Percentiles rank a stretch among this genome's conserved stretches.
Evolutionary conservation across 2,888 invertebrate genomes (phyloP).

Genomic region (Idaea dimidiata): DNA sequence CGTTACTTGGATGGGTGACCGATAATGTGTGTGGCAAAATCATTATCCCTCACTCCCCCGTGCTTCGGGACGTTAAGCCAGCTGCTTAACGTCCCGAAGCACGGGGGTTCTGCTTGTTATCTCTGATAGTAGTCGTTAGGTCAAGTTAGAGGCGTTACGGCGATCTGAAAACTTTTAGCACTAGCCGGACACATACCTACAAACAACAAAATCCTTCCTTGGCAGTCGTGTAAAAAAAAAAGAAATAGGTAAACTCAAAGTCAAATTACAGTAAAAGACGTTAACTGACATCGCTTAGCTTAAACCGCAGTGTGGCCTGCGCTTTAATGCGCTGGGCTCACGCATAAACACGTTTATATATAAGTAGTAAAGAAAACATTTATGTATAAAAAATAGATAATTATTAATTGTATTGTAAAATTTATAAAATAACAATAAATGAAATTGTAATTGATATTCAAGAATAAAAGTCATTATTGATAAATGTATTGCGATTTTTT

Average conservation of each 20-base stretch:
- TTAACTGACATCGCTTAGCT: background rate
- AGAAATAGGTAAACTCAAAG: background rate
- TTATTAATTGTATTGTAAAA: conserved; percentile 46
- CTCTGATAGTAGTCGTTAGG: too few relatives aligned
- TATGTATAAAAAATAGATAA: conserved; percentile 38
- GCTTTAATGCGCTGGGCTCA: conserved; percentile 28
- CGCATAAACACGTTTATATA: conserved; percentile 51
- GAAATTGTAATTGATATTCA: conserved; percentile 72
- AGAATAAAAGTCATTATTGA: conserved; percentile 69
- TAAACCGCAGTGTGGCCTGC: background rate
- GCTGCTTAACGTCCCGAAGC: too few relatives aligned
- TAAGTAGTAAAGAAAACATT: conserved; percentile 32
- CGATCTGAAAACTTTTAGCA: too few relatives aligned
- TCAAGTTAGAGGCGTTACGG: too few relatives aligned
- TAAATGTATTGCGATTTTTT: conserved; percentile 59
- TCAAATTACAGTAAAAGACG: background rate
- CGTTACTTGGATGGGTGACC: too few relatives aligned
- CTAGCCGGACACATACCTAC: too few relatives aligned
- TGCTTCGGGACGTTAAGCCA: too few relatives aligned
- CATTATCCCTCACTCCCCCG: too few relatives aligned
- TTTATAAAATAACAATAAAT: conserved; percentile 68
- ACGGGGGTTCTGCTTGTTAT: too few relatives aligned
- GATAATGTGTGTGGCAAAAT: too few relatives aligned
- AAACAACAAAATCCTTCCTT: too few relatives aligned
- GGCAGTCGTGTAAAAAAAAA: too few relatives aligned